These are phyloP conservation scores for Leptodirus hochenwartii DNA, from an alignment of 2,888 invertebrate species.

Conservation along the genomic window DNA sequence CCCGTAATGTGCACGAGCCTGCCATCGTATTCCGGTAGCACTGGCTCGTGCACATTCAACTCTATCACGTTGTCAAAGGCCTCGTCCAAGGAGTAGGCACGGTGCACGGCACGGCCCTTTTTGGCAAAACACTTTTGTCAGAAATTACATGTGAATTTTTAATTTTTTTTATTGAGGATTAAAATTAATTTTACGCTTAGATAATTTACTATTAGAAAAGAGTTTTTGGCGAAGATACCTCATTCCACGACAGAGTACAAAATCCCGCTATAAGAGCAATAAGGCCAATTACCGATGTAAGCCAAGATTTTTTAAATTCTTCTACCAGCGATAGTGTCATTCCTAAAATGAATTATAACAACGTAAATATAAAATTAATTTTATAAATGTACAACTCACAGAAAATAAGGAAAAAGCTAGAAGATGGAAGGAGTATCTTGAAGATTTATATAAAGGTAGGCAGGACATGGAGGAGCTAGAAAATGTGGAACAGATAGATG, in stretches of 20 bases:
- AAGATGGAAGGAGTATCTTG: too few species aligned
- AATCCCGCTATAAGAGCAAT: constrained; percentile 46
- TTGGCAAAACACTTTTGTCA: constrained; percentile 10
- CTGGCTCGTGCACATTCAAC: constrained; percentile 27
- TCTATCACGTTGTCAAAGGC: constrained; percentile 42
- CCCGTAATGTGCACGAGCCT: constrained; percentile 63
- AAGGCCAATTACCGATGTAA: constrained; percentile 50
- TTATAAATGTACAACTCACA: too few species aligned
- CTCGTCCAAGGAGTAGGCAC: constrained; percentile 62
- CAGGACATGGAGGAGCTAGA: too few species aligned
- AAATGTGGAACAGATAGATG: too few species aligned
- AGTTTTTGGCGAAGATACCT: constrained; percentile 32
- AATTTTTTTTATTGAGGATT: constrained; percentile 5
- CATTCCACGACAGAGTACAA: constrained; percentile 66
- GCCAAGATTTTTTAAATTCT: constrained; percentile 51
- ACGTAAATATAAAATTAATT: too few species aligned
- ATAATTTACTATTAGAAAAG: not conserved
- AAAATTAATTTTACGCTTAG: not conserved
- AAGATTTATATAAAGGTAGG: too few species aligned
- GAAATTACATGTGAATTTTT: constrained; percentile 8
- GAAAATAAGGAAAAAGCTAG: too few species aligned
- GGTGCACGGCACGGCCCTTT: constrained; percentile 63
- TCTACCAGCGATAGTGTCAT: constrained; percentile 21
- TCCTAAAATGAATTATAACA: too few species aligned
- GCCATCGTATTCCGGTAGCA: constrained; percentile 46